Evolutionary conservation across 2,797 vertebrate species (phyloP).

Genomic region (Tolypeutes matacus): DNA sequence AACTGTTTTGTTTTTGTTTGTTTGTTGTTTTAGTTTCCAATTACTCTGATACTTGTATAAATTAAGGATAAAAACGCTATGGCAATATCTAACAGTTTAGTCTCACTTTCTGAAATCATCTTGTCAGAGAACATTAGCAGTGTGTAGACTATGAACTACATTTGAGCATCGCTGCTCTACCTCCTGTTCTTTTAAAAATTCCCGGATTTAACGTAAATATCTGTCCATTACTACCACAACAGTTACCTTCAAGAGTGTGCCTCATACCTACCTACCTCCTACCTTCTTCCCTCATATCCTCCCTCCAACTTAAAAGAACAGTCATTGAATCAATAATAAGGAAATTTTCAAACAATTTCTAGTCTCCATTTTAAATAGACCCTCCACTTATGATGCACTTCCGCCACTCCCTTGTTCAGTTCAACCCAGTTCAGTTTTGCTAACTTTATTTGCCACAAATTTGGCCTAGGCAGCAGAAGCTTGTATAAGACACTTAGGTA

Average conservation of each 20-base stretch:
- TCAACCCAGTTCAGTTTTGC: not conserved
- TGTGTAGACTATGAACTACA: not conserved
- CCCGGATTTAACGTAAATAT: not conserved
- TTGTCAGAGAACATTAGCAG: not conserved
- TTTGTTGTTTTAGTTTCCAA: not conserved
- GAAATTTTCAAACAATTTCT: conserved; percentile 5
- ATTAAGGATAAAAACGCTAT: conserved; percentile 20
- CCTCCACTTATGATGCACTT: not conserved
- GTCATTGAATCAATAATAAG: not conserved
- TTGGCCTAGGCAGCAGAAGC: conserved; percentile 40
- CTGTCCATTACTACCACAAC: not conserved
- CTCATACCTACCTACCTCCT: not conserved
- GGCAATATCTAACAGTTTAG: not conserved
- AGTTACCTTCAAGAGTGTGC: not conserved
- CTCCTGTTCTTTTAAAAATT: not conserved
- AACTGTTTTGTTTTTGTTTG: not conserved
- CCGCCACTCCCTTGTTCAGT: not conserved
- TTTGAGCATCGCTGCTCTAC: not conserved
- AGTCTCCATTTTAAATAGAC: not conserved
- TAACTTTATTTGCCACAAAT: conserved; percentile 42
- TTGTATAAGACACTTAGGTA: conserved; percentile 51
- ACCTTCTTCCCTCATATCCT: not conserved
- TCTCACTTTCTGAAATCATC: not conserved
- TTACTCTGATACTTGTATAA: conserved; percentile 7
- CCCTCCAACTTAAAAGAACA: conserved; percentile 49